Conservation (phyloP, 2,797 vertebrate species). For the Astyanax mexicanus region DNA sequence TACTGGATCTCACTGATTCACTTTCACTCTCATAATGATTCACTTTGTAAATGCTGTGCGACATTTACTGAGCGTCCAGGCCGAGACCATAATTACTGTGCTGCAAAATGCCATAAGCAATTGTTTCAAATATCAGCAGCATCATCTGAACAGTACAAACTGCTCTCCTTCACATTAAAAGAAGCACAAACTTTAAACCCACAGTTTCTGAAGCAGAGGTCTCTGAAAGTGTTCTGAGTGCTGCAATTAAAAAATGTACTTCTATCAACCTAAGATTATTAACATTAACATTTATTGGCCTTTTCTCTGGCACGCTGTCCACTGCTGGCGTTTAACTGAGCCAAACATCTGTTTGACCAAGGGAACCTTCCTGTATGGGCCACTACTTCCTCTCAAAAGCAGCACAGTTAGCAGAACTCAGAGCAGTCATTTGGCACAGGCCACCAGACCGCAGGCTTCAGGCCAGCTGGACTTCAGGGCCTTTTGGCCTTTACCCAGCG, state of each 20-base stretch:
- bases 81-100: neutral
- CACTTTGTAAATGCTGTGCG: neutral
- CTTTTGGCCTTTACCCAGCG: conserved; percentile 14
- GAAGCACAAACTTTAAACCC: neutral
- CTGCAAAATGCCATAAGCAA: neutral
- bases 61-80: neutral
- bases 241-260: neutral
- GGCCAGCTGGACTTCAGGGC: neutral
- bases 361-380: neutral
- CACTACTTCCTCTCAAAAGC: conserved; percentile 32
- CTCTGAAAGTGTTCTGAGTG: neutral
- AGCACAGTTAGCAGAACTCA: conserved; percentile 12
- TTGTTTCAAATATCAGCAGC: conserved; percentile 3
- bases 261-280: neutral
- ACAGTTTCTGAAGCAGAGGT: neutral
- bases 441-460: conserved; percentile 2
- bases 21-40: conserved; percentile 4
- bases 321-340: neutral
- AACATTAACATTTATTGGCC: neutral
- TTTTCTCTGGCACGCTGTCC: neutral
- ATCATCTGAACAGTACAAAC: neutral
- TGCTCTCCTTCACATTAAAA: neutral
- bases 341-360: neutral
- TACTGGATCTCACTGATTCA: neutral
- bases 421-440: conserved; percentile 40